Evolutionary conservation across 2,113 vertebrate genomes (phyloP).

Genomic region (Montifringilla adamsi): DNA sequence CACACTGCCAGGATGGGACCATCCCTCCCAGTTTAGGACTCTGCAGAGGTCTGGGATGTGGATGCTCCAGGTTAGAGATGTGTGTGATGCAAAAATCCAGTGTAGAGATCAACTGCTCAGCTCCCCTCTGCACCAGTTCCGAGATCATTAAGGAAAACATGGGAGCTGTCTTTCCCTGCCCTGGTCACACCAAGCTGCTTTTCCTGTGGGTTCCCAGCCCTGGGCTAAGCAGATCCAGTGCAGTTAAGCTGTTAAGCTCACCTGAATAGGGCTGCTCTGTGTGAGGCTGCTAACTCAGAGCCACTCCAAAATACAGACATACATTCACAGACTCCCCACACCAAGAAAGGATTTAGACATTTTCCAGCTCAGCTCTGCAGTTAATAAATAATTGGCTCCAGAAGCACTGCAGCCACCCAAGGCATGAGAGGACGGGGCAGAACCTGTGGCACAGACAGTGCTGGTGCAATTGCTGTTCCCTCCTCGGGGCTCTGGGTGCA

Average conservation of each 20-base stretch:
- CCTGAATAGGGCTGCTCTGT: constrained; percentile 4
- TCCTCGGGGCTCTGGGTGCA: not conserved
- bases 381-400: not conserved
- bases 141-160: not conserved
- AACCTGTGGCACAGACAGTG: not conserved
- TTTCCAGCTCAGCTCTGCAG: not conserved
- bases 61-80: not conserved
- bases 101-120: not conserved
- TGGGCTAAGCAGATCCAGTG: not conserved
- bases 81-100: not conserved
- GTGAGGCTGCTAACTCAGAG: not conserved
- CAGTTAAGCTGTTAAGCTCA: constrained; percentile 15
- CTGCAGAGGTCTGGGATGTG: not conserved
- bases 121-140: not conserved
- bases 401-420: not conserved
- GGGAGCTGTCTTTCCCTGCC: not conserved
- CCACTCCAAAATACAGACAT: not conserved
- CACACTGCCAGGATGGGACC: not conserved
- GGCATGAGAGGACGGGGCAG: not conserved
- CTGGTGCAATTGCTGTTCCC: not conserved
- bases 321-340: not conserved
- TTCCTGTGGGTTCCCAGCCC: not conserved
- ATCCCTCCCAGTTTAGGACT: not conserved
- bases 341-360: not conserved
- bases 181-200: not conserved